Conservation (phyloP, 1,140 invertebrate species). For the Drosophila sp. region DNA sequence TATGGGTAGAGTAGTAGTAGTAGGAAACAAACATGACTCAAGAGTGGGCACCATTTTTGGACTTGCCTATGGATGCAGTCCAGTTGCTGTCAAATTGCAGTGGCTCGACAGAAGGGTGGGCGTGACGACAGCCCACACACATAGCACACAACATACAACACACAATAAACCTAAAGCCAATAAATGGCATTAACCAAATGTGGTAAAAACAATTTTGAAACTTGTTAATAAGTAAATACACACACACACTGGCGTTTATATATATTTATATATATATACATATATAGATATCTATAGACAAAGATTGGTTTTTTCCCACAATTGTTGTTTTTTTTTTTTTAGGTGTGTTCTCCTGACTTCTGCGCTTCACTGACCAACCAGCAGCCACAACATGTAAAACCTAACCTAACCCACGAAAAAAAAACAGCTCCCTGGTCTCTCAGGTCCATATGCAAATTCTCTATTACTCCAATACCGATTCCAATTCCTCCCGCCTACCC, state of each 20-base stretch:
- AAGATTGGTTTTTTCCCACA: slow-evolving; percentile 63
- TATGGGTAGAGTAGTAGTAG: slow-evolving; percentile 10
- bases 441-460: slow-evolving; percentile 72
- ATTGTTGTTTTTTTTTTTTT: slow-evolving; percentile 46
- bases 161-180: slow-evolving; percentile 55
- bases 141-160: slow-evolving; percentile 10
- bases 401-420: slow-evolving; percentile 39
- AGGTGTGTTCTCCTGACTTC: slow-evolving; percentile 60
- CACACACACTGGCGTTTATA: slow-evolving; percentile 17
- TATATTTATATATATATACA: neutral
- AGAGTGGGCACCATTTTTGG: slow-evolving; percentile 61
- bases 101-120: slow-evolving; percentile 45
- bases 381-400: slow-evolving; percentile 32
- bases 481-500: slow-evolving; percentile 4
- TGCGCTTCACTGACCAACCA: slow-evolving; percentile 73
- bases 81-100: slow-evolving; percentile 46
- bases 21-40: slow-evolving; percentile 26
- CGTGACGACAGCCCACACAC: slow-evolving; percentile 68
- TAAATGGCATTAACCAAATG: slow-evolving; percentile 80
- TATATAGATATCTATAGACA: neutral
- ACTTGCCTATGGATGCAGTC: slow-evolving; percentile 43
- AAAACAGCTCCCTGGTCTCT: slow-evolving; percentile 18
- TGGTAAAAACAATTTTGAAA: slow-evolving; percentile 76
- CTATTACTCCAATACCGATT: neutral
- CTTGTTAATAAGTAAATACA: slow-evolving; percentile 74